These are phyloP conservation scores for Discoglossus pictus DNA, from an alignment of 2,797 vertebrate genomes.

Conservation along the genomic window DNA sequence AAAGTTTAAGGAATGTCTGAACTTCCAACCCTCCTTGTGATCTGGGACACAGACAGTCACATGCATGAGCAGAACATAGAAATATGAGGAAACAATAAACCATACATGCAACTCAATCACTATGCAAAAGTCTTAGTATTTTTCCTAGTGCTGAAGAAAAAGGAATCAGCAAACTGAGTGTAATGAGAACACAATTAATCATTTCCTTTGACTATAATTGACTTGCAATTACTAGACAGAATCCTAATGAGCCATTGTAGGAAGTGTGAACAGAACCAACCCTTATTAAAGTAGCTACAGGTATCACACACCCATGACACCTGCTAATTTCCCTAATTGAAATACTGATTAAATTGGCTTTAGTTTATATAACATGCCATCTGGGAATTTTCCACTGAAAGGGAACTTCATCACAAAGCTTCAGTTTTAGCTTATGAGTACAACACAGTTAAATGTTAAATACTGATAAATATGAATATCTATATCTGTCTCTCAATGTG, in stretches of 20 bases:
- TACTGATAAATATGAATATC: no score
- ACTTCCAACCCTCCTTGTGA: no score
- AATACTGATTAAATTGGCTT: background rate
- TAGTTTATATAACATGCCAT: background rate
- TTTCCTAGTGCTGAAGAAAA: slow-evolving; percentile 25
- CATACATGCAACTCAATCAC: no score
- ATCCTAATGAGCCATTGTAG: slow-evolving; percentile 27
- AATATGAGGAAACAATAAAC: no score
- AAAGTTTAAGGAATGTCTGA: no score
- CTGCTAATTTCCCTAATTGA: slow-evolving; percentile 19
- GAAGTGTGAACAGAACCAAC: slow-evolving; percentile 13
- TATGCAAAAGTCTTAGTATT: slow-evolving; percentile 29
- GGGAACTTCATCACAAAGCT: no score
- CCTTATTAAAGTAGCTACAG: slow-evolving; percentile 27
- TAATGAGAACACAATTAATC: slow-evolving; percentile 1
- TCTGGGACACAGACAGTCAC: no score
- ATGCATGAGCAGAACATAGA: no score
- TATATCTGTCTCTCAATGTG: no score
- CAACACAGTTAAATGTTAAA: no score
- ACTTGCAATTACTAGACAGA: slow-evolving; percentile 19
- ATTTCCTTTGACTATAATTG: slow-evolving; percentile 30
- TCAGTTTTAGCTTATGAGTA: no score
- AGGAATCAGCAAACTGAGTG: background rate
- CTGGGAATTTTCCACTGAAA: slow-evolving; percentile 9
- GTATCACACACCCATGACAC: slow-evolving; percentile 9